A percentile compares a stretch with the other conserved stretches of the same genome.
These are phyloP conservation scores for Hyla sarda DNA, from an alignment of 2,113 vertebrate species.

Conservation along the genomic window DNA sequence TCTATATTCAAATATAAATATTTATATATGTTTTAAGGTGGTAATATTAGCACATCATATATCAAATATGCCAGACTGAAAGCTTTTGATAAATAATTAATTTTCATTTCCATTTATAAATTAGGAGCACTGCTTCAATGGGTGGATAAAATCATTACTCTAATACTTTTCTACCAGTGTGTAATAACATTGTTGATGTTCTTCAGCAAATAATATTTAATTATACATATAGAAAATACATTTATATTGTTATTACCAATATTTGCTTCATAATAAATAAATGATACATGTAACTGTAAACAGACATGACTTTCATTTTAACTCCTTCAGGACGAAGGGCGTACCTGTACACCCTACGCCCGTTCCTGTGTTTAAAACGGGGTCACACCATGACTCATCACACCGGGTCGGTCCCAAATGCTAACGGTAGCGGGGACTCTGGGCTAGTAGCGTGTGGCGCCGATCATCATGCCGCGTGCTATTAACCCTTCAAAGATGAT, in stretches of 20 bases:
- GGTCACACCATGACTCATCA: no score
- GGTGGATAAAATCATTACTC: neutral
- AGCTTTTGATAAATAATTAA: constrained; percentile 24
- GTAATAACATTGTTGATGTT: constrained; percentile 5
- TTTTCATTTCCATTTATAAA: constrained; percentile 30
- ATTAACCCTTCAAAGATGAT: no score
- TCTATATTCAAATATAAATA: neutral
- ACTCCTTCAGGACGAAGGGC: no score
- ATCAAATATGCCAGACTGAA: neutral
- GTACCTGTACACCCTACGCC: no score
- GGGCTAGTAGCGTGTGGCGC: no score
- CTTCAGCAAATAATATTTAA: neutral
- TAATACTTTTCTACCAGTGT: neutral
- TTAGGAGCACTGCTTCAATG: neutral
- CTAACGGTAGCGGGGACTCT: no score
- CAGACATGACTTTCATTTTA: neutral
- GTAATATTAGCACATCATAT: neutral
- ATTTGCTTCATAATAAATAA: neutral
- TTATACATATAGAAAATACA: neutral
- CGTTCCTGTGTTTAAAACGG: no score
- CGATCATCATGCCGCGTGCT: no score
- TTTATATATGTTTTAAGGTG: neutral
- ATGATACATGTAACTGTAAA: neutral
- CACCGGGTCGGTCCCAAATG: no score
- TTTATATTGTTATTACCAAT: neutral